Evolutionary conservation across 2,888 invertebrate genomes (phyloP).

Genomic region (Anorthoa munda): DNA sequence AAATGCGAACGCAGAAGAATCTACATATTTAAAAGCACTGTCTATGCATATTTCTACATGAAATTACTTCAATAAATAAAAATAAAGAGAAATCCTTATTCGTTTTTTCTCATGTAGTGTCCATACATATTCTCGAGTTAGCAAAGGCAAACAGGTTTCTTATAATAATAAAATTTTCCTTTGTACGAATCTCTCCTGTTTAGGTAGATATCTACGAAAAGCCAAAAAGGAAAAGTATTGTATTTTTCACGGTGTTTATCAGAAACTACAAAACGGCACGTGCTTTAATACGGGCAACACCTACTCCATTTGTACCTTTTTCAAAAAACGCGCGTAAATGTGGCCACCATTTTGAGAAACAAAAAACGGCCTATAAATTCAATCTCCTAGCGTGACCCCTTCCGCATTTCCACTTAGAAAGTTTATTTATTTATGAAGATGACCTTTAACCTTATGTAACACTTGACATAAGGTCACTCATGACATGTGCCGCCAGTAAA

Average conservation of each 20-base stretch:
- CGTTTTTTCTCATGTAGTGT: conserved; percentile 11
- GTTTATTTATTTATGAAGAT: conserved; percentile 32
- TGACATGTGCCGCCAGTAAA: conserved; percentile 11
- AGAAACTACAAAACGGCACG: not conserved
- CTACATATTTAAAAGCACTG: conserved; percentile 7
- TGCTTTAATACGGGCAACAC: not conserved
- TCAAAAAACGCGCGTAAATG: not conserved
- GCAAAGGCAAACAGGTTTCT: conserved; percentile 4
- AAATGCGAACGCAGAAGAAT: conserved; percentile 13
- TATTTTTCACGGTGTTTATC: not conserved
- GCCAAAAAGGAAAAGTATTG: too few relatives aligned
- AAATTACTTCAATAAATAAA: conserved; percentile 21
- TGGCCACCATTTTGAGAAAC: not conserved
- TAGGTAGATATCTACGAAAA: too few relatives aligned
- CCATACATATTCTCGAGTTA: not conserved
- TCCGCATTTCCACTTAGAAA: conserved; percentile 11
- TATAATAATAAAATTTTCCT: not conserved
- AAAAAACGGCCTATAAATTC: not conserved
- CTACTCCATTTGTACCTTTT: not conserved
- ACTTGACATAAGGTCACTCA: too few relatives aligned
- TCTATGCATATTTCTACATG: conserved; percentile 14
- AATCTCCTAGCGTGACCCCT: conserved; percentile 6
- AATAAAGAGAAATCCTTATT: not conserved
- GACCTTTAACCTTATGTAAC: not conserved
- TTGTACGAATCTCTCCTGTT: not conserved